Conservation (phyloP, 1,140 invertebrate genomes). For the Chironomus striatipennis region DNA sequence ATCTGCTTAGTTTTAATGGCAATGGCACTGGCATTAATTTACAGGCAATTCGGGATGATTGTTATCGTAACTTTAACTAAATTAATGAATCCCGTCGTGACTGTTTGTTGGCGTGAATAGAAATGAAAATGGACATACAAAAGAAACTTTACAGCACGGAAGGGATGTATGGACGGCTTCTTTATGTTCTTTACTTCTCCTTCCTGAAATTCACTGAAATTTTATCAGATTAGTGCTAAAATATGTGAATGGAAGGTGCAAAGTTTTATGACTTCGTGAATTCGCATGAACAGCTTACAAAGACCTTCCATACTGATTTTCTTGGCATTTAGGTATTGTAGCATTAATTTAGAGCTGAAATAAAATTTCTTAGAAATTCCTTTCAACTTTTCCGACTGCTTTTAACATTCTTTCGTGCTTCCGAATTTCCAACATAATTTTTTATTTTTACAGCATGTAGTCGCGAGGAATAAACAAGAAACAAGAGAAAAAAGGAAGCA, state of each 20-base stretch:
- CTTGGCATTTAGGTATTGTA: no score
- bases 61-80: not conserved
- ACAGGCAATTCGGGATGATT: constrained; percentile 4
- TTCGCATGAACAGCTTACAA: no score
- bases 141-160: constrained; percentile 10
- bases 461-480: no score
- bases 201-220: not conserved
- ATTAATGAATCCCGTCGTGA: constrained; percentile 12
- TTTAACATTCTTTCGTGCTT: no score
- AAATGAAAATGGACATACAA: not conserved
- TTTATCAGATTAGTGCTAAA: not conserved
- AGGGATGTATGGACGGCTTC: not conserved
- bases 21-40: not conserved
- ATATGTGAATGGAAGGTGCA: not conserved
- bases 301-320: no score
- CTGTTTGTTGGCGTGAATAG: not conserved
- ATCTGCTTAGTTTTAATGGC: not conserved
- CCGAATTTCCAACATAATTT: no score
- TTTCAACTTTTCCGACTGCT: no score
- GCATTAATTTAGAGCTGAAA: no score
- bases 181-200: no score
- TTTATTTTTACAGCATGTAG: no score
- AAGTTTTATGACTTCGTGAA: not conserved
- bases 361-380: no score
- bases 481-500: no score